A percentile compares a stretch with the other conserved stretches of the same genome.
Conservation (phyloP, 2,113 vertebrate species). For the Loxodonta africana region DNA sequence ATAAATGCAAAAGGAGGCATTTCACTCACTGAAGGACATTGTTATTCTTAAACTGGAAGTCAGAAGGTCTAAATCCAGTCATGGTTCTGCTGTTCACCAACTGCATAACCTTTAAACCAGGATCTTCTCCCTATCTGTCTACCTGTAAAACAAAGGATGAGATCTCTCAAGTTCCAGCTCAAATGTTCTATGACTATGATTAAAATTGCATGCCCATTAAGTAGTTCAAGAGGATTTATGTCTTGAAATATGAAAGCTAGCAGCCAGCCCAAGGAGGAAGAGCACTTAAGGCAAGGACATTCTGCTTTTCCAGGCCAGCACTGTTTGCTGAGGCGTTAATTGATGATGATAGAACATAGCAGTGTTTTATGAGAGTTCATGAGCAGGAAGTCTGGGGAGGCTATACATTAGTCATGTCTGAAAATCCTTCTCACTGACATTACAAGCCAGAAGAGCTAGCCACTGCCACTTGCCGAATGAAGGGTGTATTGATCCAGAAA, state of each 20-base stretch:
- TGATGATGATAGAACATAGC: not conserved
- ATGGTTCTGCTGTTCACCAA: not conserved
- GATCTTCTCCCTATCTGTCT: not conserved
- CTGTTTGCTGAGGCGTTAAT: not conserved
- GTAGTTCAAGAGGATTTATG: conserved; percentile 55
- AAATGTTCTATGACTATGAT: not conserved
- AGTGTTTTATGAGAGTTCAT: not conserved
- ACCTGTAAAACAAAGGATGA: not conserved
- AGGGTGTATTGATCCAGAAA: conserved; percentile 37
- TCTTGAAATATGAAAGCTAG: not conserved
- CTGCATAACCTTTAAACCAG: not conserved
- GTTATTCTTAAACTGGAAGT: not conserved
- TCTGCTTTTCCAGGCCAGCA: not conserved
- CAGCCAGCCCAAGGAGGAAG: not conserved
- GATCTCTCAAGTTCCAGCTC: not conserved
- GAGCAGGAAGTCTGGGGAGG: conserved; percentile 29
- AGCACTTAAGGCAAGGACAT: not conserved
- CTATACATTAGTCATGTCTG: conserved; percentile 71
- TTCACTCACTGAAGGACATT: not conserved
- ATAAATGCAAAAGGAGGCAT: not conserved
- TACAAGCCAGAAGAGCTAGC: not conserved
- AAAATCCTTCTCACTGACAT: not conserved
- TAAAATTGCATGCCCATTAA: conserved; percentile 22
- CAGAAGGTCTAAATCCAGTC: not conserved
- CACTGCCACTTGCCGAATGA: conserved; percentile 36